Base-by-base conservation (phyloP, 2,797 vertebrate species). In the Crotalus adamanteus region DNA sequence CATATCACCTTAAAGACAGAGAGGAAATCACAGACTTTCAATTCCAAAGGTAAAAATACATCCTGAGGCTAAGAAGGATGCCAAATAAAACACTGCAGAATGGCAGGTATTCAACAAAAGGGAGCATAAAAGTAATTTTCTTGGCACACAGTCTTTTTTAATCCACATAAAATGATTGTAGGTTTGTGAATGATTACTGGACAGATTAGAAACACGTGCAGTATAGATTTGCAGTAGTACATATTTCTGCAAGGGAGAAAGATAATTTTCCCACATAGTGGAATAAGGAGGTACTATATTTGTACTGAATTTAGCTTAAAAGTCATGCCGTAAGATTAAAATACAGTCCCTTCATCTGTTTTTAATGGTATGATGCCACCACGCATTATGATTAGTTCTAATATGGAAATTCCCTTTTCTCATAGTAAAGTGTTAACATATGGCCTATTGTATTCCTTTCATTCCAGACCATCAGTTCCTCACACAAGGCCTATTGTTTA, bases 381-480 rank as follows among this genome's bases (percentile, higher is more conserved):
- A 6, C 53, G 11, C 16, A n/a, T 86, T 31, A 63, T 73, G 12
- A 65, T 73, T 86, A 86, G 47, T 22, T 83, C 26, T 86, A 90
- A 57, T 8, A 11, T 18, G 87, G 61, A 86, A n/a, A 69, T 59
- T 31, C 20, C 28, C 60, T 59, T 20, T 57, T 63, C 18, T 37
- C 55, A 25, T 69, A 90, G 56, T 18, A 83, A 47, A 73, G 8
- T 51, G 28, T 37, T 31, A 59, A 37, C 85, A 90, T 87, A 78
- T 91, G 89, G 85, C 85, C 56, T 93, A 22, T 87, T 88, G 37
- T n/a, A 51, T 47, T 20, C 63, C 63, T 31, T 87, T 78, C 87
- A 87, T 93, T 90, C 89, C 61, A 59, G 53, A 87, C 31, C 28
- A 65, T 26, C 78, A 69, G 53, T 87, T 63, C 69, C 61, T 93